Conservation (phyloP, 2,888 invertebrate genomes). For the Lottia gigantea region DNA sequence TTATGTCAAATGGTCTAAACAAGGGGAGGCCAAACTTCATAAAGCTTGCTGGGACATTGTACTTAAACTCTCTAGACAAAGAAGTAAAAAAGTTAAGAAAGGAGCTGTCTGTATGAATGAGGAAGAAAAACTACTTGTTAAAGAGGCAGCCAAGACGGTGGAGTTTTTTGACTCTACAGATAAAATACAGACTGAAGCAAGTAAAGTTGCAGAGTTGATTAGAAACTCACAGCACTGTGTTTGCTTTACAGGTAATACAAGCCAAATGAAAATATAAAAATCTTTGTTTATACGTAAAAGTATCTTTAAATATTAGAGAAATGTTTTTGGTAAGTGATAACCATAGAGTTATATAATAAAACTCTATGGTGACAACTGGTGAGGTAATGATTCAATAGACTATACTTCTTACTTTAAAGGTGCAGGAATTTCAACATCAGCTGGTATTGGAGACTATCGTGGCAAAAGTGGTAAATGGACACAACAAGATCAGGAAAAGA, state of each 20-base stretch:
- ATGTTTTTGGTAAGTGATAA: too few relatives aligned
- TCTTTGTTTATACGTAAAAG: too few relatives aligned
- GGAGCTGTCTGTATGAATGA: conserved; percentile 15
- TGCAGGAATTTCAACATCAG: conserved; percentile 63
- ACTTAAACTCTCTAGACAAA: conserved; percentile 17
- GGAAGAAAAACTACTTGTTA: conserved; percentile 47
- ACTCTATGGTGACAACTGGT: too few relatives aligned
- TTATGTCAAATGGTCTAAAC: conserved; percentile 38
- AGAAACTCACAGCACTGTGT: conserved; percentile 52
- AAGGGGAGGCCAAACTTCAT: conserved; percentile 52
- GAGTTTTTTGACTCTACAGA: conserved; percentile 53
- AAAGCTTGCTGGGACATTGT: conserved; percentile 40
- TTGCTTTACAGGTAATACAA: conserved; percentile 56
- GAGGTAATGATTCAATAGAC: too few relatives aligned
- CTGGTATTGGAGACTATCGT: conserved; percentile 55
- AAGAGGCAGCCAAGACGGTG: conserved; percentile 54
- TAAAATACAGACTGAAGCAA: conserved; percentile 42
- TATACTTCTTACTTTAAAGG: conserved; percentile 32
- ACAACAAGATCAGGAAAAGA: conserved; percentile 42
- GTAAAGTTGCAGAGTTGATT: conserved; percentile 47
- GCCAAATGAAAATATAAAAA: neutral
- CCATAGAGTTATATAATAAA: too few relatives aligned
- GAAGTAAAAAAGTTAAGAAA: conserved; percentile 17
- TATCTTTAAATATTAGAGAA: too few relatives aligned
- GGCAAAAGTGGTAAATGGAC: conserved; percentile 64